Percentiles rank a stretch among this genome's conserved stretches.
Conservation (phyloP, 2,888 invertebrate species). For the Andrena camellia region DNA sequence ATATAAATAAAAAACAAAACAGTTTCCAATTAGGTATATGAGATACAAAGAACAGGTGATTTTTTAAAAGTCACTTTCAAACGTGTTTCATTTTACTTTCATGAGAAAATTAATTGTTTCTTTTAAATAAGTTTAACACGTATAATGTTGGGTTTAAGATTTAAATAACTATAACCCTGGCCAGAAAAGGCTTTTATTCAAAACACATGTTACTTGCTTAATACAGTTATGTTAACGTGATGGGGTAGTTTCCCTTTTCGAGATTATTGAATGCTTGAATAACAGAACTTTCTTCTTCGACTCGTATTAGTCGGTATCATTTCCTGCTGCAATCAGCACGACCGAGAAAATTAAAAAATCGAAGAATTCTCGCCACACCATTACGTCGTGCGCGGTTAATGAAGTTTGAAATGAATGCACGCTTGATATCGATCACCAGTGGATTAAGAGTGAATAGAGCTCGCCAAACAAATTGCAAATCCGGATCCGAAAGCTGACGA, state of each 20-base stretch:
- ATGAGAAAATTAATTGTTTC: no score
- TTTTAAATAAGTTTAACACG: no score
- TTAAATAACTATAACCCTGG: no score
- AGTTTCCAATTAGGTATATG: no score
- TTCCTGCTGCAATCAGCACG: background rate
- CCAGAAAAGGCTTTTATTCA: background rate
- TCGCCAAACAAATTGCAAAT: conserved; percentile 37
- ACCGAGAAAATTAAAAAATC: conserved; percentile 17
- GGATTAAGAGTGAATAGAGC: conserved; percentile 39
- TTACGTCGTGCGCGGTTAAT: conserved; percentile 37
- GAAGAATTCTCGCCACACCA: conserved; percentile 32
- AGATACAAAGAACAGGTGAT: no score
- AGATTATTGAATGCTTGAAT: background rate
- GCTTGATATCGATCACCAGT: conserved; percentile 49
- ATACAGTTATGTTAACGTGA: no score
- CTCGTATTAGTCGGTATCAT: conserved; percentile 26
- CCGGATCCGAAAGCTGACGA: conserved; percentile 13
- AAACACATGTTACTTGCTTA: background rate
- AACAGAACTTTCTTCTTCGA: background rate
- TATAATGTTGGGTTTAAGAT: no score
- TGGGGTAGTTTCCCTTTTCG: background rate
- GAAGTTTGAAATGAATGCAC: conserved; percentile 51
- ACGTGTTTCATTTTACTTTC: no score
- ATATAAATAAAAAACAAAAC: no score
- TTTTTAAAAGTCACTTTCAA: no score